A percentile compares a stretch with the other conserved stretches of the same genome.
These are phyloP conservation scores for Hydropsyche betteni DNA, from an alignment of 2,888 invertebrate species.

Conservation along the genomic window DNA sequence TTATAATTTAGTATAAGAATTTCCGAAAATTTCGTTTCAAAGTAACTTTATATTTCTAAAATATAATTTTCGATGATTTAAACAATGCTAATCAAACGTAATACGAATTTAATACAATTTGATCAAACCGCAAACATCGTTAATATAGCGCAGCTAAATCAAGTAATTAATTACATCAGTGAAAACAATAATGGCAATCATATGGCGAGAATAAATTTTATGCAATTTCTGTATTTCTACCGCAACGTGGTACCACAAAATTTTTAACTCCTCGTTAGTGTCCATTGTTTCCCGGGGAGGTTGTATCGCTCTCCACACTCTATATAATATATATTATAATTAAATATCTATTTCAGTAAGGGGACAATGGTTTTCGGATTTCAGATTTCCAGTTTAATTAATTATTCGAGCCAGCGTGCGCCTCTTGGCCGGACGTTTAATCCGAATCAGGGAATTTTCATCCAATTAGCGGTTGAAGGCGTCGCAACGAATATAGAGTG, in stretches of 20 bases:
- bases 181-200: too few relatives aligned
- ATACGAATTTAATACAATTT: too few relatives aligned
- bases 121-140: too few relatives aligned
- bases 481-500: slow-evolving; percentile 38
- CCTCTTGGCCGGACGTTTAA: slow-evolving; percentile 36
- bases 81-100: too few relatives aligned
- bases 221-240: too few relatives aligned
- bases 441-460: slow-evolving; percentile 45
- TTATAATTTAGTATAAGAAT: too few relatives aligned
- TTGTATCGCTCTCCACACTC: slow-evolving; percentile 15
- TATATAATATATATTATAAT: not conserved
- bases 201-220: too few relatives aligned
- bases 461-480: slow-evolving; percentile 40
- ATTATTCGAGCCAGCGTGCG: slow-evolving; percentile 38
- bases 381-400: slow-evolving; percentile 34
- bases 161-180: too few relatives aligned
- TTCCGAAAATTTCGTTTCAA: too few relatives aligned
- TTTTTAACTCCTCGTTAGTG: slow-evolving; percentile 38
- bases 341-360: not conserved
- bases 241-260: not conserved
- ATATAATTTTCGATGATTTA: too few relatives aligned
- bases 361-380: slow-evolving; percentile 33
- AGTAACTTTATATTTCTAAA: too few relatives aligned
- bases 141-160: too few relatives aligned
- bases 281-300: slow-evolving; percentile 13